These are phyloP conservation scores for Catharus minimus DNA, from an alignment of 2,113 vertebrate species.

Conservation along the genomic window DNA sequence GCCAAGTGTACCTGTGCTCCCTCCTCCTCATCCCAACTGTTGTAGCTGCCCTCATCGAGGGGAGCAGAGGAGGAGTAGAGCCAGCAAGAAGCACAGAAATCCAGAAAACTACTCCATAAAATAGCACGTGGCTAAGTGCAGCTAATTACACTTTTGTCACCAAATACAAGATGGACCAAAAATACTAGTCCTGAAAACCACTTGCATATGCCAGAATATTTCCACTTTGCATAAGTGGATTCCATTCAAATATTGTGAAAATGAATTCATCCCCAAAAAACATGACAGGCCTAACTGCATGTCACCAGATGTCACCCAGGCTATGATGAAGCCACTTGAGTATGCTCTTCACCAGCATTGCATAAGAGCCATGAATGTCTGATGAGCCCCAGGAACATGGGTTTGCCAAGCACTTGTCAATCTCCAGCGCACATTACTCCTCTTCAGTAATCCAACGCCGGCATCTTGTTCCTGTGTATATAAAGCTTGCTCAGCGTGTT, in stretches of 20 bases:
- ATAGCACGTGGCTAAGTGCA: background rate
- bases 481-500: constrained; percentile 9
- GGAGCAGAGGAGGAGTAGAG: background rate
- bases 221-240: constrained; percentile 44
- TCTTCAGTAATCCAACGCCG: background rate
- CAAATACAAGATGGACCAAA: constrained; percentile 53
- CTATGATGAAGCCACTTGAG: constrained; percentile 58
- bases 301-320: constrained; percentile 64
- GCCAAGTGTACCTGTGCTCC: background rate
- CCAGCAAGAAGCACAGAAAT: background rate
- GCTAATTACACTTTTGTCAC: constrained; percentile 42
- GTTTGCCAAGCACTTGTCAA: constrained; percentile 17
- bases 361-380: background rate
- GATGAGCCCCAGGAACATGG: background rate
- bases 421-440: background rate
- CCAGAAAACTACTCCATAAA: background rate
- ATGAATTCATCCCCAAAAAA: constrained; percentile 47
- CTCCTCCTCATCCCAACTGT: background rate
- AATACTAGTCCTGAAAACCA: constrained; percentile 44
- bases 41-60: background rate
- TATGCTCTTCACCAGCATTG: constrained; percentile 4
- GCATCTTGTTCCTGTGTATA: constrained; percentile 25
- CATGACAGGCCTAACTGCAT: constrained; percentile 36
- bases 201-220: constrained; percentile 50
- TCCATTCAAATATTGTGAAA: constrained; percentile 62